Conservation (phyloP, 2,797 vertebrate genomes). For the Propithecus perrieri region DNA sequence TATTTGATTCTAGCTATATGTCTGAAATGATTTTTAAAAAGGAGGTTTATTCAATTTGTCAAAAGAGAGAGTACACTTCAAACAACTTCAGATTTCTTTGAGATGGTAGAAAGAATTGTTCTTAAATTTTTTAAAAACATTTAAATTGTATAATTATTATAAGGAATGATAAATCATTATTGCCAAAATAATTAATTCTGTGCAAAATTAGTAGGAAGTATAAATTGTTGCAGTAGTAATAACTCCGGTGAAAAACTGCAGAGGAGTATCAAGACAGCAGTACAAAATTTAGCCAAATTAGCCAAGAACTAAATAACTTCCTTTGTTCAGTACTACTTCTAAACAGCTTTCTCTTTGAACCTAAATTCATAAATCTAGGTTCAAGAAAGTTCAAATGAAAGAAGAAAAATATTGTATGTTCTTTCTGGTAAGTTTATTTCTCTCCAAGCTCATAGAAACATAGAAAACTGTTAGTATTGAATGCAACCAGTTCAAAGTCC, state of each 20-base stretch:
- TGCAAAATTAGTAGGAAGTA: neutral
- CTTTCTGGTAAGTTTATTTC: neutral
- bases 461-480: neutral
- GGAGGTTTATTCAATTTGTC: slow-evolving; percentile 59
- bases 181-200: neutral
- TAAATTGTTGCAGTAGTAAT: neutral
- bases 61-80: slow-evolving; percentile 52
- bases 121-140: neutral
- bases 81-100: slow-evolving; percentile 27
- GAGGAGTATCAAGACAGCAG: neutral
- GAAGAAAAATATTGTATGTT: neutral
- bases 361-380: neutral
- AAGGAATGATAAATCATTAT: neutral
- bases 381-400: neutral
- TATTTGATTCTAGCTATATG: slow-evolving; percentile 62
- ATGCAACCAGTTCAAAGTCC: neutral
- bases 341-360: neutral
- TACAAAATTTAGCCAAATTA: neutral
- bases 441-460: neutral
- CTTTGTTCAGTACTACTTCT: neutral
- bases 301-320: neutral
- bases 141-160: neutral
- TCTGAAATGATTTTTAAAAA: slow-evolving; percentile 64
- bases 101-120: neutral
- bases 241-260: neutral